Base-by-base conservation (phyloP, 2,888 invertebrate species). In the Sphinx pinastri region DNA sequence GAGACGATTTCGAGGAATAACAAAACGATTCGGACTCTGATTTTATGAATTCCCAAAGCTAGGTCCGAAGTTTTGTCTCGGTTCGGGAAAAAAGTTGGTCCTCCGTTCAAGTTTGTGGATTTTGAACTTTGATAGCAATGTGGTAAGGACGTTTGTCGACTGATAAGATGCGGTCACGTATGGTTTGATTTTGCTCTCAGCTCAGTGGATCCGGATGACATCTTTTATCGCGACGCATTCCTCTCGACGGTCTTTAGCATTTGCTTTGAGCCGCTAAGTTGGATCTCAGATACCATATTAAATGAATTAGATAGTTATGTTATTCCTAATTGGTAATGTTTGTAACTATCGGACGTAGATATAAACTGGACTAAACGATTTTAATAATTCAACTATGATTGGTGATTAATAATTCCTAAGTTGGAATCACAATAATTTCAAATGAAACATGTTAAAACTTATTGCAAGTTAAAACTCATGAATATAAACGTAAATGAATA, bases 171-270 rank as follows among this genome's bases (percentile, higher is more conserved):
- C 55, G 76, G 74, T 76, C 75, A 77, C 73, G 84, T 82, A 82
- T 84, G 84, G 83, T 83, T 86, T 81, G 85, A 81, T 88, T 89
- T 89, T 77, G 86, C 85, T 81, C 85, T 87, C 84, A 84, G 83
- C 86, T 87, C 86, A 83, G 84, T 84, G 88, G 88, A 90, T 92
- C 89, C 88, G 91, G 91, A 92, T 93, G 93, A 93, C 92, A 93
- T 93, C 90, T 87, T 92, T 92, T 92, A 93, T 93, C 92, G 88
- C 88, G 89, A 91, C 89, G 90, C 90, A 92, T 93, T 93, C 91
- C 90, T 82, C 84, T 86, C 84, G 77, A 80, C 84, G 85, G 86
- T 88, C 87, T 89, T 88, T 87, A 86, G 80, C 87, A 85, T 84
- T 87, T 85, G 79, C 83, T 81, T 83, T 83, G 77, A 84, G 84